Evolutionary conservation across 2,888 invertebrate genomes (phyloP).

Genomic region (Linnaemya tessellans): DNA sequence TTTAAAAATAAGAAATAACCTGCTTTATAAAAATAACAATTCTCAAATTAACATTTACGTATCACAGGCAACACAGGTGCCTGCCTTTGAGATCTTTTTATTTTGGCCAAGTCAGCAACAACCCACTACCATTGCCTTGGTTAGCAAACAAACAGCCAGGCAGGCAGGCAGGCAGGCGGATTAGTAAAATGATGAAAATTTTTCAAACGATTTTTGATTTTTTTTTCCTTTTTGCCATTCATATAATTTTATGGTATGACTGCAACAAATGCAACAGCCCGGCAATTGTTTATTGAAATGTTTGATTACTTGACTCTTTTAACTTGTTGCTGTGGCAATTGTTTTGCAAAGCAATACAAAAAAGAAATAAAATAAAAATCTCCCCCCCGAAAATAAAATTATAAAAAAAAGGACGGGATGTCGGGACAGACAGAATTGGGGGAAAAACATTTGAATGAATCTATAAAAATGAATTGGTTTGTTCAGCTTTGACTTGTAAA

Average conservation of each 20-base stretch:
- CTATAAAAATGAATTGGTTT: constrained; percentile 72
- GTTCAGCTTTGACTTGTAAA: constrained; percentile 50
- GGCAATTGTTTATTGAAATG: constrained; percentile 72
- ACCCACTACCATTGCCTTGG: constrained; percentile 55
- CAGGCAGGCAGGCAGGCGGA: constrained; percentile 54
- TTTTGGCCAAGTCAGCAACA: not conserved
- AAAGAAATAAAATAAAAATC: constrained; percentile 6
- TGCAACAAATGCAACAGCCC: constrained; percentile 18
- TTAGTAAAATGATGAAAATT: constrained; percentile 68
- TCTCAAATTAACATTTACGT: constrained; percentile 66
- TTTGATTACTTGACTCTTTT: constrained; percentile 72
- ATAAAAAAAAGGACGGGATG: constrained; percentile 18
- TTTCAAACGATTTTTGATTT: constrained; percentile 28
- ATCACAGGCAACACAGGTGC: constrained; percentile 57
- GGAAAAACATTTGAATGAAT: constrained; percentile 65
- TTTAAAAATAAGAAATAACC: constrained; percentile 45
- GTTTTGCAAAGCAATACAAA: constrained; percentile 52
- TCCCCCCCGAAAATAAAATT: constrained; percentile 4
- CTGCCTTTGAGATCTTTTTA: constrained; percentile 49
- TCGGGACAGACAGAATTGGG: constrained; percentile 10
- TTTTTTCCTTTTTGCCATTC: constrained; percentile 32
- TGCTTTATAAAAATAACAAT: constrained; percentile 62
- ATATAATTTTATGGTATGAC: constrained; percentile 63
- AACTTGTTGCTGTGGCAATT: constrained; percentile 69
- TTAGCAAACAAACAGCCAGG: constrained; percentile 38